Base-by-base conservation (phyloP, 2,888 invertebrate genomes). In the Cetonia aurata region DNA sequence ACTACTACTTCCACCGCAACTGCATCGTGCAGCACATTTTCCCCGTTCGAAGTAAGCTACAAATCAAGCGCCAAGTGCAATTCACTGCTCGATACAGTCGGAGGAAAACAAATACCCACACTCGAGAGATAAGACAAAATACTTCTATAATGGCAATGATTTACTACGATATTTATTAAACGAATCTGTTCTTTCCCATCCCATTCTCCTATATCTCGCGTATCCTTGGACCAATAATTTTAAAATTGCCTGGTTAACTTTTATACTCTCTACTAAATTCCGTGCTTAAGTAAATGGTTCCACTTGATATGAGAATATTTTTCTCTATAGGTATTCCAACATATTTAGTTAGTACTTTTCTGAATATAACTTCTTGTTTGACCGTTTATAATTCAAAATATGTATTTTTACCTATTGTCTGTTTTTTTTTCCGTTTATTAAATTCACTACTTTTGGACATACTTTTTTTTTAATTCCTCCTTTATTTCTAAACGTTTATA, bases 11-110 rank as follows among this genome's bases (percentile, higher is more conserved):
- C 50, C n/a, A 50, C 62, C 50, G 17, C 62, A 48, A 65, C 37
- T 65, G 62, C 62, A 65, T 65, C 50, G 37, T 48, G 46, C 50
- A 41, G 60, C 42, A n/a, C 10, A 50, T 48, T 62, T 62, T 69
- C 50, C 50, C 44, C 25, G 46, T 62, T 53, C 50, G 12, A 53
- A 53, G 15, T 48, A 9, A 65, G 50, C 62, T 55, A 69, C 69
- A 69, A 69, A 69, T 69, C 69, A 69, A 52, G 50, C 50, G 53
- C 52, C 69, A 69, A 69, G 69, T 69, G 69, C 69, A 62, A 69
- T 69, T 62, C 62, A 60, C 59, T 53, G 62, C 62, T 62, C 62
- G 62, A 65, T 50, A 65, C 41, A 65, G 37, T 17, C 33, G 50
- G 50, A 52, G 50, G 9, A 37, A 65, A 62, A 48, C 48, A 31